A percentile compares a stretch with the other conserved stretches of the same genome.
Evolutionary conservation across 2,888 invertebrate species (phyloP).

Genomic region (Tetanocera ferruginea): DNA sequence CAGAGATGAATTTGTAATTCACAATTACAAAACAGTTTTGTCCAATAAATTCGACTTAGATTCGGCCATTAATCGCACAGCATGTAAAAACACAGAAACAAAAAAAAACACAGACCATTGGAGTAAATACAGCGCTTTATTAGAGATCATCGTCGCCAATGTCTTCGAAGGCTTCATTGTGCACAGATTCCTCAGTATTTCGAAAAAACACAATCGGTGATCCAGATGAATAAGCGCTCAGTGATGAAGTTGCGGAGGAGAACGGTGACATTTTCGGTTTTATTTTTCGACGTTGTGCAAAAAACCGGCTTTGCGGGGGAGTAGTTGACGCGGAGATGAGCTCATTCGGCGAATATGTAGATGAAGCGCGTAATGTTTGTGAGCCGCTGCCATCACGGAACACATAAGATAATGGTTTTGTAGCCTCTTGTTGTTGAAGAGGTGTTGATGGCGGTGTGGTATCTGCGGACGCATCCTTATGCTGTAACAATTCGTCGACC

Average conservation of each 20-base stretch:
- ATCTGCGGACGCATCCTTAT: slow-evolving; percentile 39
- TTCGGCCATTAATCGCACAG: background rate
- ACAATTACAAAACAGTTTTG: background rate
- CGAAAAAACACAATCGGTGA: slow-evolving; percentile 75
- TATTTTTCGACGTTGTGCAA: slow-evolving; percentile 79
- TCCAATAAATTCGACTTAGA: no score
- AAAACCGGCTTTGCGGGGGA: slow-evolving; percentile 67
- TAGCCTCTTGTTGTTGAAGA: background rate
- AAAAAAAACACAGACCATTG: slow-evolving; percentile 5
- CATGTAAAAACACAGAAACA: background rate
- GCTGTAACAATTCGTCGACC: slow-evolving; percentile 85
- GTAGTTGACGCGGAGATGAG: slow-evolving; percentile 47
- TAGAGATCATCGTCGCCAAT: slow-evolving; percentile 95
- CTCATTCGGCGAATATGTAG: slow-evolving; percentile 1
- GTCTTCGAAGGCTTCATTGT: slow-evolving; percentile 94
- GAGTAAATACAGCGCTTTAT: slow-evolving; percentile 49
- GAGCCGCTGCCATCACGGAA: slow-evolving; percentile 50
- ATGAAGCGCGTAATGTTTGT: slow-evolving; percentile 22
- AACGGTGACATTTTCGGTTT: slow-evolving; percentile 74
- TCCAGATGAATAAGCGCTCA: slow-evolving; percentile 66
- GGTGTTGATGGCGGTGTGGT: background rate
- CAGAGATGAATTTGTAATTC: no score
- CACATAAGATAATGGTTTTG: slow-evolving; percentile 39
- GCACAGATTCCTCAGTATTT: slow-evolving; percentile 80
- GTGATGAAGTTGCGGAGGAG: slow-evolving; percentile 38